Conservation (phyloP, 1,140 invertebrate genomes). For the Camponotus pennsylvanicus region DNA sequence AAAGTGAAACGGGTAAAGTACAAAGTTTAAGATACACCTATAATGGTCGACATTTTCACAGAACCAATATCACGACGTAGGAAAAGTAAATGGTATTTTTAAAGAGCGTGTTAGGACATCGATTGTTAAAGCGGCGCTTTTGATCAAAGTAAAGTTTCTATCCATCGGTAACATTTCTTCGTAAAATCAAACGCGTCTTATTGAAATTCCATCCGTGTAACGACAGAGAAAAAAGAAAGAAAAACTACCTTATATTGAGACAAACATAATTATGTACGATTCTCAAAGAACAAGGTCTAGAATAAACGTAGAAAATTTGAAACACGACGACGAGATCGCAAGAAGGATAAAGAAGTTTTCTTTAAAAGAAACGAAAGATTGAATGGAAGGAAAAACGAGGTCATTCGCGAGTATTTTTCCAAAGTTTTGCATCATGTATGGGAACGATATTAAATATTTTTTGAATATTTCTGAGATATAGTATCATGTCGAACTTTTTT, state of each 20-base stretch:
- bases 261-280: conserved; percentile 48
- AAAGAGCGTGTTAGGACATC: conserved; percentile 6
- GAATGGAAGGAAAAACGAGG: conserved; percentile 35
- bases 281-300: conserved; percentile 1
- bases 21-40: conserved; percentile 26
- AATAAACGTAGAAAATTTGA: conserved; percentile 41
- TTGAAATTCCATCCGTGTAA: not conserved
- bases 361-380: conserved; percentile 17
- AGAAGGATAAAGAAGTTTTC: conserved; percentile 41
- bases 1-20: conserved; percentile 1
- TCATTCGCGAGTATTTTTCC: conserved; percentile 34
- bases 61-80: conserved; percentile 32
- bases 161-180: not conserved
- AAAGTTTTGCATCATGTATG: conserved; percentile 52
- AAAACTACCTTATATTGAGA: not conserved
- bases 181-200: conserved; percentile 37
- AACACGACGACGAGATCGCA: not conserved
- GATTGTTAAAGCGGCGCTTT: conserved; percentile 37
- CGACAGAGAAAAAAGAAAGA: not conserved
- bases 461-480: not conserved
- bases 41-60: conserved; percentile 24
- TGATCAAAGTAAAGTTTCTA: conserved; percentile 26
- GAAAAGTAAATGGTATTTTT: conserved; percentile 28
- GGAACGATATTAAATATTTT: conserved; percentile 25
- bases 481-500: not conserved